A percentile compares a stretch with the other conserved stretches of the same genome.
phyloP scores from a whole-genome alignment of 53 echinoderm and acorn worm species.

The Luidia sarsii region DNA sequence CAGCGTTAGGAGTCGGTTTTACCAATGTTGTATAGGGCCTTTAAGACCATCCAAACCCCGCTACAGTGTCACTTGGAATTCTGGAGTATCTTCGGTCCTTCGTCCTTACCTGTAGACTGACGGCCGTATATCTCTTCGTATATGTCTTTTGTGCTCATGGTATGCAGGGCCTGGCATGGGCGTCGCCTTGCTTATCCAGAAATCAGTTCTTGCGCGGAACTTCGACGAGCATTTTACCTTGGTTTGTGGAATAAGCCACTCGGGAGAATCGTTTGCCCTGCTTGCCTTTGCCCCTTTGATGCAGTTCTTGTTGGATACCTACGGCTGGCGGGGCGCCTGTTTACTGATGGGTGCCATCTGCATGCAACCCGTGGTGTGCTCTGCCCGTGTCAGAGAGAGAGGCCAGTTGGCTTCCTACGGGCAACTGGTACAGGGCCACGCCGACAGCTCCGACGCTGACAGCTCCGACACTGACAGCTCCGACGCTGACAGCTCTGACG shows the following conservation, averaged over 20 bases:
- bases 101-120: too few species aligned
- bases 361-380: not conserved
- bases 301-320: conserved; percentile 2
- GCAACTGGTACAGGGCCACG: not conserved
- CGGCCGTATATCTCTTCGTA: not conserved
- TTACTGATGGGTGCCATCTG: not conserved
- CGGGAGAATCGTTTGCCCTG: not conserved
- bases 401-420: not conserved
- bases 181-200: not conserved
- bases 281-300: not conserved
- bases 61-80: too few species aligned
- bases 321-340: not conserved
- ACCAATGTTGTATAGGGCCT: too few species aligned
- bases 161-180: not conserved
- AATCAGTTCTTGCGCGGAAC: not conserved
- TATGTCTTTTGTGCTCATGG: not conserved
- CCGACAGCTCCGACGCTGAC: not conserved
- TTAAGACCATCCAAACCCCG: too few species aligned
- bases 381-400: not conserved
- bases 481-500: not conserved
- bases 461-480: not conserved
- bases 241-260: conserved; percentile 7
- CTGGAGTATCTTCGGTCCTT: too few species aligned
- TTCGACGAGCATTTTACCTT: not conserved
- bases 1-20: too few species aligned